Conservation (phyloP, 2,888 invertebrate genomes). For the Pollenia angustigena region DNA sequence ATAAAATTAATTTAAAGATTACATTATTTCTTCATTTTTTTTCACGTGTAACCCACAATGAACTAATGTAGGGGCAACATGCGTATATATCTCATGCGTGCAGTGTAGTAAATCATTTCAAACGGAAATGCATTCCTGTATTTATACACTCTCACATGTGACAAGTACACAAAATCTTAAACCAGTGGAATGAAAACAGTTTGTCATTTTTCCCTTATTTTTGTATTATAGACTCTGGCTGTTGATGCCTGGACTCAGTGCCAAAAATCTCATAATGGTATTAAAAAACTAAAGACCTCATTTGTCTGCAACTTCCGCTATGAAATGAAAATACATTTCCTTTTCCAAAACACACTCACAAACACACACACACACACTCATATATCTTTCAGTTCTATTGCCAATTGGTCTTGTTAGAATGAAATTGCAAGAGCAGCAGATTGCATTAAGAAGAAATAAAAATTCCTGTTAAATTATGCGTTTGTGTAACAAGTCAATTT, state of each 20-base stretch:
- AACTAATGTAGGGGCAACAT: conserved; percentile 60
- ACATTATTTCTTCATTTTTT: neutral
- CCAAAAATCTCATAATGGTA: conserved; percentile 36
- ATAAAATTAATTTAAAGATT: too few species aligned
- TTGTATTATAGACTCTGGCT: conserved; percentile 56
- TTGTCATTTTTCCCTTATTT: conserved; percentile 12
- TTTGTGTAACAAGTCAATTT: conserved; percentile 69
- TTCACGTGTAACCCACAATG: conserved; percentile 7
- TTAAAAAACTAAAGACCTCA: conserved; percentile 82
- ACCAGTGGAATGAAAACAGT: conserved; percentile 54
- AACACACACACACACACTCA: neutral
- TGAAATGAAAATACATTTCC: conserved; percentile 83
- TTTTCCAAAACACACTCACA: conserved; percentile 74
- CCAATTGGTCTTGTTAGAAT: conserved; percentile 13
- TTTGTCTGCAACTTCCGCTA: conserved; percentile 82
- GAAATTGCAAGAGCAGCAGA: conserved; percentile 48
- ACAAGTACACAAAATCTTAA: conserved; percentile 57
- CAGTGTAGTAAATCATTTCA: conserved; percentile 53
- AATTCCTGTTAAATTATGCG: conserved; percentile 62
- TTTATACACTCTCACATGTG: conserved; percentile 24
- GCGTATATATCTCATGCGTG: conserved; percentile 4
- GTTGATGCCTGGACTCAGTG: neutral
- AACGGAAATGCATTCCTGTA: conserved; percentile 63
- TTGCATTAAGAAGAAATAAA: conserved; percentile 23
- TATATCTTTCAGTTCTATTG: conserved; percentile 53